A percentile compares a stretch with the other conserved stretches of the same genome.
phyloP scores from a whole-genome alignment of 1,140 invertebrate genomes.

The Solenopsis invicta region DNA sequence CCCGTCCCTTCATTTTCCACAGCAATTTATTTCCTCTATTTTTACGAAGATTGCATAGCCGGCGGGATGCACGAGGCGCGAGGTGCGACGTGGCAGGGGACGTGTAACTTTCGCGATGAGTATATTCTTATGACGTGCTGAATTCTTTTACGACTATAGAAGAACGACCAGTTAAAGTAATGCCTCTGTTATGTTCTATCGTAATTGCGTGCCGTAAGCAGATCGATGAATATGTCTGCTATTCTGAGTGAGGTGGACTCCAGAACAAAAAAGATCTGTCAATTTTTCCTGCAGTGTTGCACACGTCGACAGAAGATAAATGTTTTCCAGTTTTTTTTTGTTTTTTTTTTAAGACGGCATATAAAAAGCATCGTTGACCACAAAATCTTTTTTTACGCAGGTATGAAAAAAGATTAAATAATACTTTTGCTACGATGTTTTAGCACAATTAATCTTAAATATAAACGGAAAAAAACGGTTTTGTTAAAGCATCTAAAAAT shows the following conservation, averaged over 20 bases:
- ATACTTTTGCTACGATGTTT: background rate
- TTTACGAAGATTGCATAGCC: conserved; percentile 44
- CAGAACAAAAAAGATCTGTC: conserved; percentile 10
- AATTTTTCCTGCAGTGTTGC: conserved; percentile 26
- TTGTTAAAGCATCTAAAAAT: too few relatives aligned
- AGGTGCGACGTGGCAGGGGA: background rate
- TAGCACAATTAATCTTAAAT: background rate
- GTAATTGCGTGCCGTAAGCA: conserved; percentile 55
- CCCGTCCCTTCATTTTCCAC: conserved; percentile 2
- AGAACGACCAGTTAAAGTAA: conserved; percentile 49
- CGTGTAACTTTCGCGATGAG: conserved; percentile 23
- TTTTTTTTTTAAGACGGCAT: background rate
- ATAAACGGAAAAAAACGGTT: too few relatives aligned
- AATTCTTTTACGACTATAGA: conserved; percentile 52
- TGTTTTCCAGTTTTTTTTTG: background rate
- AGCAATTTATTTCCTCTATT: conserved; percentile 58
- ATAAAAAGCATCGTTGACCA: background rate
- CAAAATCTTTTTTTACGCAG: background rate
- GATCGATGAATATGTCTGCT: conserved; percentile 50
- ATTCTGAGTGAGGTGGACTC: background rate
- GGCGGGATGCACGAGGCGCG: background rate
- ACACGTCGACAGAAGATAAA: conserved; percentile 32
- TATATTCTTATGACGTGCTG: conserved; percentile 57
- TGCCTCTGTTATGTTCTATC: conserved; percentile 26
- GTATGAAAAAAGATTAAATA: background rate